phyloP scores from a whole-genome alignment of 2,113 vertebrate genomes.

The Potamarius usumacintae region DNA sequence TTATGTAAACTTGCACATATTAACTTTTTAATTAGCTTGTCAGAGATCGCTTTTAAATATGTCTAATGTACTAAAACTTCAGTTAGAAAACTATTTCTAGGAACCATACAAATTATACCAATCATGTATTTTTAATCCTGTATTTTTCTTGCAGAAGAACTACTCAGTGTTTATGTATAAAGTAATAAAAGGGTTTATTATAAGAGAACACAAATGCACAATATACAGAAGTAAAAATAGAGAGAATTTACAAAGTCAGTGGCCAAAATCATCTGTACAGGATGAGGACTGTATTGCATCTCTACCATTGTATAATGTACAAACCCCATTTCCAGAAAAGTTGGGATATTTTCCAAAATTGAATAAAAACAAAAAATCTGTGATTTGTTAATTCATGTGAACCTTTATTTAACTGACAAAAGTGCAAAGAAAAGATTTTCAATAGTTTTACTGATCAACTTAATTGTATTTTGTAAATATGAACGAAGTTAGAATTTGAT shows the following conservation, averaged over 20 bases:
- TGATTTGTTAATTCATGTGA: too few relatives aligned
- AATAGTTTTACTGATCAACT: too few relatives aligned
- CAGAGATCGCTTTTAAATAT: not conserved
- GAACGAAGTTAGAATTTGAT: too few relatives aligned
- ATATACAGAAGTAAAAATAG: not conserved
- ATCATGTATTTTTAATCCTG: not conserved
- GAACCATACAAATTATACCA: not conserved
- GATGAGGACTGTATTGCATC: not conserved
- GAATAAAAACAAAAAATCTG: too few relatives aligned
- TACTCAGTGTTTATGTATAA: not conserved
- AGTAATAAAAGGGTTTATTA: not conserved
- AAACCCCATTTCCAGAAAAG: too few relatives aligned
- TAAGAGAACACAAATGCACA: not conserved
- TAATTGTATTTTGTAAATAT: too few relatives aligned
- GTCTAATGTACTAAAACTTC: not conserved
- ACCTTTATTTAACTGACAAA: too few relatives aligned
- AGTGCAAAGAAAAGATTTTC: too few relatives aligned
- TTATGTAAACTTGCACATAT: not conserved
- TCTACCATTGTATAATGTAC: not conserved
- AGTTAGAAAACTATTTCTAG: not conserved
- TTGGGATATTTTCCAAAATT: too few relatives aligned
- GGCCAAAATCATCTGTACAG: not conserved
- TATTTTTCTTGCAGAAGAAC: not conserved
- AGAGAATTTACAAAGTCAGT: not conserved
- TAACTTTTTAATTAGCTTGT: not conserved